These are phyloP conservation scores for Vidua chalybeata DNA, from an alignment of 2,113 vertebrate genomes.

Conservation along the genomic window DNA sequence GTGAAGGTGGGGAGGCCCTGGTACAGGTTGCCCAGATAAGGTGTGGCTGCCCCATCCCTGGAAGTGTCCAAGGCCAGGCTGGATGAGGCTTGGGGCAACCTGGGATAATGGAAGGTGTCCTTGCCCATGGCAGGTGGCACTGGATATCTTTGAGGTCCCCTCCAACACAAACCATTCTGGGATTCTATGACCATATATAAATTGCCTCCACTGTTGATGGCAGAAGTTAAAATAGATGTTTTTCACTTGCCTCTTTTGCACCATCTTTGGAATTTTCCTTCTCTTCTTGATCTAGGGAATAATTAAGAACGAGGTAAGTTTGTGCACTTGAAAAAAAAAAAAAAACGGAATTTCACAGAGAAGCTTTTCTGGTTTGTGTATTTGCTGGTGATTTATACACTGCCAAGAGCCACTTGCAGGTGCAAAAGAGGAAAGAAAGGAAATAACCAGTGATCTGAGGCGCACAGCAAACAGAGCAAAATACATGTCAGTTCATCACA, in stretches of 20 bases:
- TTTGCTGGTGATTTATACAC: neutral
- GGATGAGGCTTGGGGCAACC: neutral
- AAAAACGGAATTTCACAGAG: neutral
- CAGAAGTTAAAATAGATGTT: constrained; percentile 23
- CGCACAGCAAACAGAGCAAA: neutral
- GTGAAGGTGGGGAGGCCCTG: neutral
- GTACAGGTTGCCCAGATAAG: neutral
- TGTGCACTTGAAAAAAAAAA: neutral
- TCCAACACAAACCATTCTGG: neutral
- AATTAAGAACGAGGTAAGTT: constrained; percentile 55
- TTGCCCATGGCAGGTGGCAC: neutral
- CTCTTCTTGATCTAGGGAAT: constrained; percentile 73
- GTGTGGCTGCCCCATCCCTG: neutral
- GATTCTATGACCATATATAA: neutral
- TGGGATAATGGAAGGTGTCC: neutral
- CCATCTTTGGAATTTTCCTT: constrained; percentile 67
- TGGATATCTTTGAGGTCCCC: neutral
- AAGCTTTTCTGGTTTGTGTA: neutral
- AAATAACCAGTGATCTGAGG: neutral
- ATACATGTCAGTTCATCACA: neutral
- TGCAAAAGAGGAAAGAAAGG: constrained; percentile 32
- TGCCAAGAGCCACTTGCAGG: neutral
- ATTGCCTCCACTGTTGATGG: neutral
- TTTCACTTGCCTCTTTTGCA: constrained; percentile 76
- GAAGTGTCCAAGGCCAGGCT: neutral